These are phyloP conservation scores for Phocides pigmalion DNA, from an alignment of 1,140 invertebrate species.

Conservation along the genomic window DNA sequence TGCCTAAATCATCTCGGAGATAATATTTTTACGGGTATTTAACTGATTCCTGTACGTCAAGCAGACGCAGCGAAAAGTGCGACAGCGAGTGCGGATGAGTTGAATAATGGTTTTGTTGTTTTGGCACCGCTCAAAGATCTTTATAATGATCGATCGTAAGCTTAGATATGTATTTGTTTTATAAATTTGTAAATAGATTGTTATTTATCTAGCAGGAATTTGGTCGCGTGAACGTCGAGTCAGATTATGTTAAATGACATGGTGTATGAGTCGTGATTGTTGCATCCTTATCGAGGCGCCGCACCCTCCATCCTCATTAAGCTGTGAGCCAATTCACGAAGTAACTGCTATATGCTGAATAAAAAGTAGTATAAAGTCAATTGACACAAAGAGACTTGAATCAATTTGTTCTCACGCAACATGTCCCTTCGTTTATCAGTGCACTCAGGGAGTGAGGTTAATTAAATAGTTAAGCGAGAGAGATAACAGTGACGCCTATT, in stretches of 20 bases:
- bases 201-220: constrained; percentile 11
- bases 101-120: constrained; percentile 30
- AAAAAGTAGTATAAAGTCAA: constrained; percentile 39
- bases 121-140: constrained; percentile 25
- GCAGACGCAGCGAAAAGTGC: constrained; percentile 27
- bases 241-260: constrained; percentile 33
- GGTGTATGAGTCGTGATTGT: constrained; percentile 49
- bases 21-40: constrained; percentile 68
- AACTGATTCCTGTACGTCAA: constrained; percentile 41
- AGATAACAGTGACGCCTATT: constrained; percentile 70
- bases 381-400: constrained; percentile 45
- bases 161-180: constrained; percentile 10
- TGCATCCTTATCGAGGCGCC: constrained; percentile 53
- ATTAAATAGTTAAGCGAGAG: constrained; percentile 74
- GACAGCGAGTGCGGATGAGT: constrained; percentile 26
- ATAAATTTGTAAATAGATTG: constrained; percentile 9
- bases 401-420: constrained; percentile 73
- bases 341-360: constrained; percentile 14
- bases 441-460: constrained; percentile 67
- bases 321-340: constrained; percentile 21
- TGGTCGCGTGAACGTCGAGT: not conserved
- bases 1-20: constrained; percentile 73
- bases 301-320: constrained; percentile 58
- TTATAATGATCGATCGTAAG: constrained; percentile 24
- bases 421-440: constrained; percentile 65